These are phyloP conservation scores for Mesocentrotus franciscanus DNA, from an alignment of 53 echinoderm and acorn worm genomes.

Conservation along the genomic window DNA sequence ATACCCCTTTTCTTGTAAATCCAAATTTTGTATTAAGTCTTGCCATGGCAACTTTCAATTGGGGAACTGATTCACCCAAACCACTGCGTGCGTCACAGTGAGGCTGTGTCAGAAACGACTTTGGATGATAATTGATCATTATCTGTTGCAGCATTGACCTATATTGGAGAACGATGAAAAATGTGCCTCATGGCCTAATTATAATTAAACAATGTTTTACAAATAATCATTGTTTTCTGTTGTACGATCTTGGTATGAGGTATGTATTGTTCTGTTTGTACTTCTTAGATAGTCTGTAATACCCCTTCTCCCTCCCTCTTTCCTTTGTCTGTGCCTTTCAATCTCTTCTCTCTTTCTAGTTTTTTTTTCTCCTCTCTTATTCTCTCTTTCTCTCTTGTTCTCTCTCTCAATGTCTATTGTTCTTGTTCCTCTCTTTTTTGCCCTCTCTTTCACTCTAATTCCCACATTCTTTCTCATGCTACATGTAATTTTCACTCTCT, in stretches of 20 bases:
- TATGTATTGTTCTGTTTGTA: no score
- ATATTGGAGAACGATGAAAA: neutral
- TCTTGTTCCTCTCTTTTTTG: no score
- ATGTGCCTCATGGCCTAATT: slow-evolving; percentile 5
- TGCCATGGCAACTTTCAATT: slow-evolving; percentile 4
- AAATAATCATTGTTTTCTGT: no score
- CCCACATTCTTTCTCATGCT: neutral
- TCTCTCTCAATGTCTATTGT: no score
- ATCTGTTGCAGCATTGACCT: slow-evolving; percentile 12
- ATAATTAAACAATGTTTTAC: no score
- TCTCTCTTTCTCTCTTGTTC: no score
- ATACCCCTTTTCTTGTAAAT: neutral
- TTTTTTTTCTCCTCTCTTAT: no score
- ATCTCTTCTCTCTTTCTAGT: no score
- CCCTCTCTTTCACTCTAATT: neutral
- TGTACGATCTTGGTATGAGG: no score
- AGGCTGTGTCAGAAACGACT: neutral
- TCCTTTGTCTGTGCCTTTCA: neutral
- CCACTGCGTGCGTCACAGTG: neutral
- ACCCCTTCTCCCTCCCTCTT: neutral
- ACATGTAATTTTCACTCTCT: no score
- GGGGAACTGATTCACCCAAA: slow-evolving; percentile 30
- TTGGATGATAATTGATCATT: neutral
- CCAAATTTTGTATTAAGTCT: neutral
- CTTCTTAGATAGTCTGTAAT: neutral